phyloP scores from a whole-genome alignment of 1,140 invertebrate species.

The Neodiprion fabricii region DNA sequence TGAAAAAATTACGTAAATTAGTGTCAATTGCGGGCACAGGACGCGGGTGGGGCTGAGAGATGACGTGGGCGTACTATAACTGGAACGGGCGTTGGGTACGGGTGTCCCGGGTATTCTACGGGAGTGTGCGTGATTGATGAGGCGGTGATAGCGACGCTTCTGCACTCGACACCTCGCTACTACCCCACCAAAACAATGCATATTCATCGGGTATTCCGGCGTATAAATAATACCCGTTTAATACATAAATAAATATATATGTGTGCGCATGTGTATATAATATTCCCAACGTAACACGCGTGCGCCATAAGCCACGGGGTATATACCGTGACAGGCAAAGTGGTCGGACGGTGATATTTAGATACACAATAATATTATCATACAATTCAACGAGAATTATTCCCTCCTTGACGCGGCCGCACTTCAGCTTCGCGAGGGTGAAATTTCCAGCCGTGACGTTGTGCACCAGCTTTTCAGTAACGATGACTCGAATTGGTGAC shows the following conservation, averaged over 20 bases:
- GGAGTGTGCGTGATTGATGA: constrained; percentile 6
- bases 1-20: constrained; percentile 39
- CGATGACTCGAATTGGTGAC: too few relatives aligned
- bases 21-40: constrained; percentile 34
- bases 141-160: constrained; percentile 25
- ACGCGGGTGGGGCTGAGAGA: constrained; percentile 30
- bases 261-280: not conserved
- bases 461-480: too few relatives aligned
- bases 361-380: too few relatives aligned
- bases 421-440: too few relatives aligned
- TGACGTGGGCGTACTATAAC: constrained; percentile 41
- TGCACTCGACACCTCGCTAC: not conserved
- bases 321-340: too few relatives aligned
- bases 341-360: too few relatives aligned
- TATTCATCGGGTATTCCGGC: not conserved
- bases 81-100: constrained; percentile 15
- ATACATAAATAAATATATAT: constrained; percentile 2
- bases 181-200: constrained; percentile 13
- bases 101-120: constrained; percentile 1
- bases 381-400: too few relatives aligned
- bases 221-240: constrained; percentile 7
- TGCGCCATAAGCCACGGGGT: too few relatives aligned
- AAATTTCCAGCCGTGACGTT: too few relatives aligned
- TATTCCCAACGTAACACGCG: too few relatives aligned
- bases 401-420: too few relatives aligned